These are phyloP conservation scores for Sebastes kiyomatsui DNA, from an alignment of 2,797 vertebrate genomes.

Conservation along the genomic window DNA sequence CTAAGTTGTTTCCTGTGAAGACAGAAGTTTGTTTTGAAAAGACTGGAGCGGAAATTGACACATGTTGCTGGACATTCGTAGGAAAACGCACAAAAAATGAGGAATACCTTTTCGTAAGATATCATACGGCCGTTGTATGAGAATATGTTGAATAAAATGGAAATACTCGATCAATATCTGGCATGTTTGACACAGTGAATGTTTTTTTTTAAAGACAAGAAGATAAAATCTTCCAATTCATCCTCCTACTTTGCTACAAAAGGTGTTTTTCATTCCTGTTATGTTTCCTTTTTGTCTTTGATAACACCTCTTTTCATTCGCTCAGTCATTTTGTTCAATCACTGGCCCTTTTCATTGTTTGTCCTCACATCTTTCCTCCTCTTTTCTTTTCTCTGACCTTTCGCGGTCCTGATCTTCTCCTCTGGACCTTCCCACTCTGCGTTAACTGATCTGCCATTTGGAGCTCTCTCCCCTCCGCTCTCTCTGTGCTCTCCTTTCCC, in stretches of 20 bases:
- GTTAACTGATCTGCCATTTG: constrained; percentile 16
- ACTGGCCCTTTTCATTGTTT: neutral
- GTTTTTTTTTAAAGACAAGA: neutral
- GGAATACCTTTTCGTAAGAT: too few species aligned
- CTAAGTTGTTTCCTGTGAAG: too few species aligned
- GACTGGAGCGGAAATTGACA: too few species aligned
- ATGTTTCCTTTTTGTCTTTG: neutral
- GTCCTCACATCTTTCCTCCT: neutral
- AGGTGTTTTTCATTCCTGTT: neutral
- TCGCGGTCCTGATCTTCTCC: neutral
- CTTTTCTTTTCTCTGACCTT: neutral
- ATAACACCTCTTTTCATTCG: neutral
- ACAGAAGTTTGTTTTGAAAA: too few species aligned
- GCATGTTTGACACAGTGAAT: neutral
- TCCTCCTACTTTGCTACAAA: neutral
- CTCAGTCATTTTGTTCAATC: neutral
- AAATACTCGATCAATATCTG: too few species aligned
- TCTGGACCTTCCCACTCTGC: constrained; percentile 13
- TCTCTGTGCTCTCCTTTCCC: constrained; percentile 32
- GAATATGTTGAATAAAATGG: too few species aligned
- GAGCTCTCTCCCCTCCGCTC: neutral
- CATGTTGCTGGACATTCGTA: too few species aligned
- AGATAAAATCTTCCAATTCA: neutral
- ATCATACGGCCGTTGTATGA: too few species aligned
- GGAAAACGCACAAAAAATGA: too few species aligned